phyloP scores from a whole-genome alignment of 2,888 invertebrate genomes.

The Drosophila paucipuncta region DNA sequence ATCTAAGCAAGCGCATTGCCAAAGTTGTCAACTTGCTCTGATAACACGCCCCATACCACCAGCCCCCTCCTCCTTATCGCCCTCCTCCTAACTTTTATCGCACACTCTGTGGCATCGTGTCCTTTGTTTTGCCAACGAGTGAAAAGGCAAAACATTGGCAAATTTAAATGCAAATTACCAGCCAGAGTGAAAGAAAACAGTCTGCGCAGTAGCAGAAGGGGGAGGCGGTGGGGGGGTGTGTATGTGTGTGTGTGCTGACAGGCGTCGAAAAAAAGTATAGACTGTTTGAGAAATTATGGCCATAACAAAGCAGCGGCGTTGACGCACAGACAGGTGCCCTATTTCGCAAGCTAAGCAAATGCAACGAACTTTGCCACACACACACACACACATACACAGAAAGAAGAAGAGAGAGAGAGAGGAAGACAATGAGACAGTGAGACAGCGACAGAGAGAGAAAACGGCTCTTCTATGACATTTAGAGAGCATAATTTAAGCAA shows the following conservation, averaged over 20 bases:
- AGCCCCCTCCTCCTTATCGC: not conserved
- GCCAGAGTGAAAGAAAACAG: constrained; percentile 52
- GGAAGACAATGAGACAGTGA: not conserved
- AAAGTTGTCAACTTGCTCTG: constrained; percentile 77
- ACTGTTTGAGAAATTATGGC: constrained; percentile 57
- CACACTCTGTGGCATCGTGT: constrained; percentile 31
- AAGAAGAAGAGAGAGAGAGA: not conserved
- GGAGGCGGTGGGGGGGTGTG: not conserved
- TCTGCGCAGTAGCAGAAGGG: constrained; percentile 19
- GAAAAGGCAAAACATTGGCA: constrained; percentile 80
- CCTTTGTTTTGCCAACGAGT: constrained; percentile 69
- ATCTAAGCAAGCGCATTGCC: constrained; percentile 79
- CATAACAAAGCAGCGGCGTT: constrained; percentile 6
- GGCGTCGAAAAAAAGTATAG: constrained; percentile 47
- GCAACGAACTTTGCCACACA: constrained; percentile 37
- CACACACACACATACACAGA: not conserved
- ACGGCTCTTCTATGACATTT: not conserved
- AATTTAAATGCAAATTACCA: constrained; percentile 79
- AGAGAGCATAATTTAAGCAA: constrained; percentile 18
- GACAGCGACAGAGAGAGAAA: not conserved
- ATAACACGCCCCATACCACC: constrained; percentile 62
- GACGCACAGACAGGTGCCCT: constrained; percentile 21
- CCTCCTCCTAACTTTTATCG: not conserved
- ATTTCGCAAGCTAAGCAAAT: constrained; percentile 35
- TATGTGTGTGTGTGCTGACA: not conserved